These are phyloP conservation scores for Champsocephalus esox DNA, from an alignment of 2,797 vertebrate genomes.

Conservation along the genomic window DNA sequence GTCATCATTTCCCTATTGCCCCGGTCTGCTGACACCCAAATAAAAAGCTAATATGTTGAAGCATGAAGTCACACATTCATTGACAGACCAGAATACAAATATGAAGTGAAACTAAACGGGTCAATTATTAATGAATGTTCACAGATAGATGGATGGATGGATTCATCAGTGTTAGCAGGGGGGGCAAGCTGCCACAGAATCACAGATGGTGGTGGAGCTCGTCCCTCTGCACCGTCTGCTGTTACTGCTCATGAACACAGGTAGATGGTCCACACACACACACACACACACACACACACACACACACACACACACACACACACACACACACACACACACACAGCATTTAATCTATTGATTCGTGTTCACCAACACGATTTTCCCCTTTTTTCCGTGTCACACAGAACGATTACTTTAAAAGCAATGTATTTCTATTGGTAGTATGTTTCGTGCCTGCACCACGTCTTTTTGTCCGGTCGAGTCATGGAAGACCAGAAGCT, in stretches of 20 bases:
- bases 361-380: no score
- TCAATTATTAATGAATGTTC: not conserved
- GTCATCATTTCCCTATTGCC: constrained; percentile 1
- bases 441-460: no score
- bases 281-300: not conserved
- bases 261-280: constrained; percentile 26
- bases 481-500: no score
- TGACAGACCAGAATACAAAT: not conserved
- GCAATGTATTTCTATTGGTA: no score
- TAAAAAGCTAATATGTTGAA: not conserved
- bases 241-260: constrained; percentile 38
- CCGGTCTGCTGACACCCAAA: not conserved
- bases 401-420: no score
- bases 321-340: constrained; percentile 9
- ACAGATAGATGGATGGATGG: not conserved
- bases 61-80: not conserved
- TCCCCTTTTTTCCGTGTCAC: no score
- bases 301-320: not conserved
- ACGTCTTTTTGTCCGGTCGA: no score
- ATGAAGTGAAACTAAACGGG: not conserved
- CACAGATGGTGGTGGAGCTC: constrained; percentile 53
- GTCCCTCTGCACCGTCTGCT: constrained; percentile 29
- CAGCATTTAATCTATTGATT: no score
- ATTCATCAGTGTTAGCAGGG: not conserved
- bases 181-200: constrained; percentile 26